Evolutionary conservation across 2,113 vertebrate genomes (phyloP).

Genomic region (Aplodontia rufa): DNA sequence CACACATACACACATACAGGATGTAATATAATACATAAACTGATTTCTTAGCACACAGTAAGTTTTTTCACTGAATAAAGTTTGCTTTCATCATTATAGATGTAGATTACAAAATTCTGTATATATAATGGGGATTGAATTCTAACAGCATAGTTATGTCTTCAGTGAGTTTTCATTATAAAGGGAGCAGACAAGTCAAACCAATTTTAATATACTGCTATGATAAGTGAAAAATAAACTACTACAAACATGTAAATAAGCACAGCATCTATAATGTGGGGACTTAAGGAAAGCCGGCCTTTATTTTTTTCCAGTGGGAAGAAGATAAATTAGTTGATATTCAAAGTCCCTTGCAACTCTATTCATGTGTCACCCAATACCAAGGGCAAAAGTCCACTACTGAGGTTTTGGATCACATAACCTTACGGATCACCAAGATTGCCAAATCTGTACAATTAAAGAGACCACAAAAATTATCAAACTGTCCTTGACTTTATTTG

Average conservation of each 20-base stretch:
- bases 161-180: neutral
- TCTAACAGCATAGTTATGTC: neutral
- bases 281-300: neutral
- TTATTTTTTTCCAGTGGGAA: neutral
- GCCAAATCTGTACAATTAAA: neutral
- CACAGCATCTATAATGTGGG: neutral
- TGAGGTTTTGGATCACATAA: neutral
- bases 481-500: neutral
- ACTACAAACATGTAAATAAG: neutral
- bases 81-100: neutral
- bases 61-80: neutral
- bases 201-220: neutral
- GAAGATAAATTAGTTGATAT: neutral
- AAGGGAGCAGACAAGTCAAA: neutral
- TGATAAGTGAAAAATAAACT: neutral
- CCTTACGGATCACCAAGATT: neutral
- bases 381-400: neutral
- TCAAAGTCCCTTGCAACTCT: neutral
- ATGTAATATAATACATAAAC: neutral
- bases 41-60: neutral
- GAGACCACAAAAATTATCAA: neutral
- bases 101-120: neutral
- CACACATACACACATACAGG: neutral
- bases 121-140: neutral
- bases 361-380: neutral